Evolutionary conservation across 2,888 invertebrate genomes (phyloP).

Genomic region (Hypomecis atomaria): DNA sequence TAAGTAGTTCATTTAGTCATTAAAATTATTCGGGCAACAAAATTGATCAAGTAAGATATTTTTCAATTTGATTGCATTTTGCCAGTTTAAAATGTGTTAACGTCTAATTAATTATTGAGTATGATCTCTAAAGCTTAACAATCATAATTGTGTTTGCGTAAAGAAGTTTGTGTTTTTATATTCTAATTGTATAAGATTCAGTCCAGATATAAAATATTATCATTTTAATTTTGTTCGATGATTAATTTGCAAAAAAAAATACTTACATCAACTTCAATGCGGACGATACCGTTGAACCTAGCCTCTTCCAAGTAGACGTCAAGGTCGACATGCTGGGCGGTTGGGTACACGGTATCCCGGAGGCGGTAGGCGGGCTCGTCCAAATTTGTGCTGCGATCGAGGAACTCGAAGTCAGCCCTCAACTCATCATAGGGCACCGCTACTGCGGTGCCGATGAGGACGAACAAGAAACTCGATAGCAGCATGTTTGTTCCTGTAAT

Average conservation of each 20-base stretch:
- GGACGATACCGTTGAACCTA: slow-evolving; percentile 63
- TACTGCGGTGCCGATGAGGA: slow-evolving; percentile 57
- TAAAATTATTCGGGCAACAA: too few relatives aligned
- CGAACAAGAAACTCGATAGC: slow-evolving; percentile 52
- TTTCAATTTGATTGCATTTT: too few relatives aligned
- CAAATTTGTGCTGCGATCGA: slow-evolving; percentile 61
- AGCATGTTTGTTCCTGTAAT: slow-evolving; percentile 63
- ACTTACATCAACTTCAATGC: slow-evolving; percentile 63
- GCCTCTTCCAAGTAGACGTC: slow-evolving; percentile 65
- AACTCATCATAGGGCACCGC: slow-evolving; percentile 63
- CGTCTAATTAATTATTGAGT: too few relatives aligned
- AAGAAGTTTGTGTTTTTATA: too few relatives aligned
- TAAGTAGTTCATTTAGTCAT: too few relatives aligned
- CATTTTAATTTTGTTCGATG: too few relatives aligned
- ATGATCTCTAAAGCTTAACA: too few relatives aligned
- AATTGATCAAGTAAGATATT: too few relatives aligned
- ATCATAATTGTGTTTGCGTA: too few relatives aligned
- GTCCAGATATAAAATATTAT: too few relatives aligned
- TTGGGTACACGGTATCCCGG: slow-evolving; percentile 62
- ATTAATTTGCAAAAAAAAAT: not conserved
- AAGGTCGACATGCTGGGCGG: slow-evolving; percentile 57
- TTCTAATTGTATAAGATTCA: too few relatives aligned
- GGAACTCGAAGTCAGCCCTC: slow-evolving; percentile 64
- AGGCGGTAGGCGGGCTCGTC: slow-evolving; percentile 69
- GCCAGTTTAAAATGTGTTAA: too few relatives aligned